Evolutionary conservation across 2,888 invertebrate genomes (phyloP).

Genomic region (Orthonychiurus folsomi): DNA sequence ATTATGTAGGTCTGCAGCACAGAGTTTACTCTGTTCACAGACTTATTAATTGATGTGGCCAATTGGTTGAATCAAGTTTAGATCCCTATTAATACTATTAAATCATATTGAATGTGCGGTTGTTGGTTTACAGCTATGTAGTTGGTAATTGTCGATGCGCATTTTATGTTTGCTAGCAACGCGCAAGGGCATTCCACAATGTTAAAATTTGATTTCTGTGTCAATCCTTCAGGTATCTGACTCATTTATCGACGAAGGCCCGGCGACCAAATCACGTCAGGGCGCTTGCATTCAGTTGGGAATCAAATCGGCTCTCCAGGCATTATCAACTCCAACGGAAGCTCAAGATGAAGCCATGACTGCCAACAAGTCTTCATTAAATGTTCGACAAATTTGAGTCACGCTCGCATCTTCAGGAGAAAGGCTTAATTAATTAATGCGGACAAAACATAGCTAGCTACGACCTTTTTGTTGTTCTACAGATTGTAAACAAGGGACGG

Average conservation of each 20-base stretch:
- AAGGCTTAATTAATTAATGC: no score
- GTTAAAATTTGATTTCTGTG: slow-evolving; percentile 12
- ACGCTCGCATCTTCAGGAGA: neutral
- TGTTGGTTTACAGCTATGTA: no score
- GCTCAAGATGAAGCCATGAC: slow-evolving; percentile 51
- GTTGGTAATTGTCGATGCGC: no score
- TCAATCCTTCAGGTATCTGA: slow-evolving; percentile 58
- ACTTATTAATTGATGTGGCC: neutral
- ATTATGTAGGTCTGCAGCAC: neutral
- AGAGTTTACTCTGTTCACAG: neutral
- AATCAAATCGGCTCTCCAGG: slow-evolving; percentile 74
- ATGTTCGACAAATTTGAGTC: neutral
- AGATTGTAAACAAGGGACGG: slow-evolving; percentile 58
- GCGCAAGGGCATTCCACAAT: neutral
- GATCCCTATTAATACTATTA: no score
- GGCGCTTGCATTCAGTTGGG: slow-evolving; percentile 54
- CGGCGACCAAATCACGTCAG: slow-evolving; percentile 42
- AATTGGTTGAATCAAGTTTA: no score
- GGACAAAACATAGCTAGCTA: no score
- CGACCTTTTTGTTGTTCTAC: slow-evolving; percentile 3
- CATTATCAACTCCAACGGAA: slow-evolving; percentile 57
- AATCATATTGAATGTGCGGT: no score
- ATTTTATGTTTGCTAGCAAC: no score
- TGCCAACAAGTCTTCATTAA: neutral
- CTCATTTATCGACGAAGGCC: slow-evolving; percentile 70